Base-by-base conservation (phyloP, 2,797 vertebrate genomes). In the Sebastes miniatus region DNA sequence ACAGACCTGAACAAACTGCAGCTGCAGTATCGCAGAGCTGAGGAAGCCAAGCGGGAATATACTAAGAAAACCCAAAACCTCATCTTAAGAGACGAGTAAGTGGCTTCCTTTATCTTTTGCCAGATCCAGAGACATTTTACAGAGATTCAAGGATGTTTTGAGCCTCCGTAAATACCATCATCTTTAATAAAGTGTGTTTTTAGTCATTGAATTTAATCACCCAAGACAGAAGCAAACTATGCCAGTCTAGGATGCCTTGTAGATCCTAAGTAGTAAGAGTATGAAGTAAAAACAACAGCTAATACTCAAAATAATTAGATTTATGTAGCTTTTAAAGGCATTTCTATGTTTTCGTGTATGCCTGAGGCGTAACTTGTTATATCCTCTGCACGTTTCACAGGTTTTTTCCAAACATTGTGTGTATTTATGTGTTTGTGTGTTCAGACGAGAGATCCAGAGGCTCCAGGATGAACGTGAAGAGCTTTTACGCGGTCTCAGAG, bases 1-100 rank as follows among this genome's bases (percentile, higher is more conserved):
- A 34, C 68, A 24, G 73, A 83, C 27, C 43, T 77, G 59, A 52
- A 25, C 39, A 83, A 72, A 78, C 47, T 83, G 47, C 36, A 83
- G 70, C 24, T 20, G 22, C 73, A 76, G 72, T 20, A 8, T 39
- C 22, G 57, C 20, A 79, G 31, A 67, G 50, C 65, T 43, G 61
- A 69, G 6, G 59, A 8, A 34, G 29, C 36, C 54, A 76, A 54
- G 34, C 13, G 24, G 58, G 54, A 31, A 9, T 69, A 64, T 2
- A 18, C 6, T 24, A 25, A 50, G 27, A 66, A 83, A 78, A 69
- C 56, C 25, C 36, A 69, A 34, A 31, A 1, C 24, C 29, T 75
- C 32, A 32, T 75, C 24, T 6, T 1, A 32, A 83, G 72, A 72
- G 52, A 83, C 54, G 50, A 14, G 74, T 65, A 64, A 80, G 79